A percentile compares a stretch with the other conserved stretches of the same genome.
Evolutionary conservation across 2,888 invertebrate genomes (phyloP).

Genomic region (Brachyptera risi): DNA sequence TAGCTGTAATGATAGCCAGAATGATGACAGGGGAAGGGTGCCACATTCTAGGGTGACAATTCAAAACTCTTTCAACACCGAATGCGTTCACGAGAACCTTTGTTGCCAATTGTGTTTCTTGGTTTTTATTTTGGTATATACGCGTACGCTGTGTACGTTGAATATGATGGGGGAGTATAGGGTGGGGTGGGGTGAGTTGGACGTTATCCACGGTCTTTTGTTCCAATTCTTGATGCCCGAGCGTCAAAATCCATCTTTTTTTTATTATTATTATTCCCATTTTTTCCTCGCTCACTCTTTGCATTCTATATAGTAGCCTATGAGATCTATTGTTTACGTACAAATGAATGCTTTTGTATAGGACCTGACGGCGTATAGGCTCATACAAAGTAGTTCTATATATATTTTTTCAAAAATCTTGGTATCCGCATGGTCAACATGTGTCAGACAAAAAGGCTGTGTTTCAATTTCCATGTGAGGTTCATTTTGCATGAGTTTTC

Average conservation of each 20-base stretch:
- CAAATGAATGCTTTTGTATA: conserved; percentile 26
- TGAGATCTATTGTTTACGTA: conserved; percentile 31
- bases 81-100: conserved; percentile 30
- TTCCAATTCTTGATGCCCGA: conserved; percentile 34
- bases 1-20: no score
- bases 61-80: conserved; percentile 30
- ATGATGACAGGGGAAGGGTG: conserved; percentile 5
- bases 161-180: not conserved
- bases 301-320: not conserved
- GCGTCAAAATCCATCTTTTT: conserved; percentile 30
- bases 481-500: no score
- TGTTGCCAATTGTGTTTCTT: conserved; percentile 34
- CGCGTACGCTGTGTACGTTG: no score
- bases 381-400: not conserved
- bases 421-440: no score
- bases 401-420: conserved; percentile 1
- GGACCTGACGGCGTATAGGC: not conserved
- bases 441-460: no score
- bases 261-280: no score
- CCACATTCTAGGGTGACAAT: conserved; percentile 29
- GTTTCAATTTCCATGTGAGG: no score
- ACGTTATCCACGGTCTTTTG: conserved; percentile 33
- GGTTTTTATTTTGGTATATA: conserved; percentile 27
- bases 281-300: conserved; percentile 10
- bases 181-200: conserved; percentile 23